Percentiles rank a stretch among this genome's conserved stretches.
Evolutionary conservation across 2,888 invertebrate genomes (phyloP).

Genomic region (Trichogramma evanescens): DNA sequence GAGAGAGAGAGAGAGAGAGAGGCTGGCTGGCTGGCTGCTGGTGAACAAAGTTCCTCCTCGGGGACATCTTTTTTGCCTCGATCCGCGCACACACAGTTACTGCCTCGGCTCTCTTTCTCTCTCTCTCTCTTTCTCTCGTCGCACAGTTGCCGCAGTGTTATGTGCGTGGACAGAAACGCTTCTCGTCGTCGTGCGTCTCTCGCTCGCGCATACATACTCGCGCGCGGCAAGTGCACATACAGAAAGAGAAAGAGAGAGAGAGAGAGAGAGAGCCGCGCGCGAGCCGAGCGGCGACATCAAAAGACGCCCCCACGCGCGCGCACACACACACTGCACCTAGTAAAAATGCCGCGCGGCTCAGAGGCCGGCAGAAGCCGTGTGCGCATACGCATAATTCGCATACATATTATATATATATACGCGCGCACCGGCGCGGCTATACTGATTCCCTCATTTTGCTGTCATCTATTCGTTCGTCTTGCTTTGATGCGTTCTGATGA

Average conservation of each 20-base stretch:
- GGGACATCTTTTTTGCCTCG: constrained; percentile 16
- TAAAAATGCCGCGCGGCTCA: constrained; percentile 18
- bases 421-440: no score
- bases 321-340: not conserved
- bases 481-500: no score
- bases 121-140: no score
- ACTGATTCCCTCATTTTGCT: no score
- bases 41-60: not conserved
- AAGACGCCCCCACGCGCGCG: constrained; percentile 20
- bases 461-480: no score
- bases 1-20: constrained; percentile 8
- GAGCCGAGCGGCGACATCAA: constrained; percentile 20
- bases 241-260: not conserved
- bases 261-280: constrained; percentile 7
- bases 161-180: not conserved
- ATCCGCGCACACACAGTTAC: no score
- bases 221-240: not conserved
- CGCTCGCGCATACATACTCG: not conserved
- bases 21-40: not conserved
- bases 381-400: no score
- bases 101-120: no score
- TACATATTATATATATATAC: no score
- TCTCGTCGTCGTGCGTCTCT: not conserved
- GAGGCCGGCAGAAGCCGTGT: no score
- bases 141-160: not conserved